Conservation (phyloP, 2,113 vertebrate species). For the Chloroceryle aenea region DNA sequence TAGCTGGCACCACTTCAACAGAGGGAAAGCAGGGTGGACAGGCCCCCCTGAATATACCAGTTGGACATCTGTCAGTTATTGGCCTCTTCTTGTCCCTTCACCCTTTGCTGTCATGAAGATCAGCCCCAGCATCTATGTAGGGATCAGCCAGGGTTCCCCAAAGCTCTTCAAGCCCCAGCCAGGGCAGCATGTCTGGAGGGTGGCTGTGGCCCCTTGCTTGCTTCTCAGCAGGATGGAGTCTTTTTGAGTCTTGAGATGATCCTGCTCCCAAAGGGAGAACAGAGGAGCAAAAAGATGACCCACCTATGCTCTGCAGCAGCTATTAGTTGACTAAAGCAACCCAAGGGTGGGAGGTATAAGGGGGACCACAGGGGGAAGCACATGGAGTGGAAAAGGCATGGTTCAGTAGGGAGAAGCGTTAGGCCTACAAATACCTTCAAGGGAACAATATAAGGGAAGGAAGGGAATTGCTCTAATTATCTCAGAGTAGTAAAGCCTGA, state of each 20-base stretch:
- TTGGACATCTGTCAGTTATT: not conserved
- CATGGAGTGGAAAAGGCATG: not conserved
- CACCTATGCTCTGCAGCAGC: not conserved
- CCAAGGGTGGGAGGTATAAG: not conserved
- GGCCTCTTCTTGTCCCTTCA: not conserved
- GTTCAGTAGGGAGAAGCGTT: not conserved
- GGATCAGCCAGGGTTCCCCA: not conserved
- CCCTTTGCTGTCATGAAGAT: not conserved
- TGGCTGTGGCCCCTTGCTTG: not conserved
- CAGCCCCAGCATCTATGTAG: not conserved
- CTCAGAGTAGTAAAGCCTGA: not conserved
- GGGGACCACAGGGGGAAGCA: rapidly evolving
- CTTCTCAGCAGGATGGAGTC: not conserved
- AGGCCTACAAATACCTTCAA: not conserved
- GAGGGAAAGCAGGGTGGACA: not conserved
- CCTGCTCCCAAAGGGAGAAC: not conserved
- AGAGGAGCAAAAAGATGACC: not conserved
- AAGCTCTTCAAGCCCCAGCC: not conserved
- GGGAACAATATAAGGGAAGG: not conserved
- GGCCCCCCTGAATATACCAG: not conserved
- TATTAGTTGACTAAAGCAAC: not conserved
- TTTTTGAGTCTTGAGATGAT: not conserved
- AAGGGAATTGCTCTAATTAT: slow-evolving; percentile 28
- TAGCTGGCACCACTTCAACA: not conserved
- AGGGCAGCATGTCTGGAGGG: not conserved